Conservation (phyloP, 2,113 vertebrate species). For the Pteropus alecto region DNA sequence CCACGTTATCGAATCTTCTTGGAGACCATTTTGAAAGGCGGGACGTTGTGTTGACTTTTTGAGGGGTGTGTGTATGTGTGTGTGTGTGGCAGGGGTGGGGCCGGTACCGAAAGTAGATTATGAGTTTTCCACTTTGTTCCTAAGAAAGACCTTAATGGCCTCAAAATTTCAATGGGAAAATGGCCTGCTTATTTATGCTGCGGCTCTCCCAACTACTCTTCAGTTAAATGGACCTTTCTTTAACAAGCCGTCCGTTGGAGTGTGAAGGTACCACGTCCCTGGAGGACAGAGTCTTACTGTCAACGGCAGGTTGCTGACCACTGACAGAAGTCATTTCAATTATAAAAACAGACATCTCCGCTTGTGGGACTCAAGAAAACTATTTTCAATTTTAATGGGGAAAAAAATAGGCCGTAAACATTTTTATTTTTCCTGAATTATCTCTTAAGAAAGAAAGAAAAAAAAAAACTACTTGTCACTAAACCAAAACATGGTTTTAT, state of each 20-base stretch:
- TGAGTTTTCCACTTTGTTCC: neutral
- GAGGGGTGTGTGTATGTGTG: neutral
- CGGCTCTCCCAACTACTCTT: neutral
- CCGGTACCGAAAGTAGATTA: neutral
- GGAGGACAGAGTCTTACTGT: neutral
- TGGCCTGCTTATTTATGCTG: too few species aligned
- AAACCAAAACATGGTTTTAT: neutral
- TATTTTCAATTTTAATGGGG: slow-evolving; percentile 1
- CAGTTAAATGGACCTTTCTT: neutral
- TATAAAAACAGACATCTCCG: neutral
- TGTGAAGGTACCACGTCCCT: neutral
- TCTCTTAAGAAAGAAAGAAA: neutral
- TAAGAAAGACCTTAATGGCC: neutral
- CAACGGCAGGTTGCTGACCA: neutral
- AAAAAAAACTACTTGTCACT: neutral
- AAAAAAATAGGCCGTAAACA: neutral
- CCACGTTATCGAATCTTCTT: neutral
- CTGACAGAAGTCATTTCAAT: neutral
- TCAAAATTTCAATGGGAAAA: neutral
- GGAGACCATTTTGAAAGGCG: neutral
- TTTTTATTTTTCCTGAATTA: neutral
- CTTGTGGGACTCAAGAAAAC: neutral
- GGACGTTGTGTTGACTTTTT: neutral
- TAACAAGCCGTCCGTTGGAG: too few species aligned
- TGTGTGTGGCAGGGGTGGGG: accelerated